Evolutionary conservation across 2,888 invertebrate species (phyloP), one percentile per base, ranked within the genome.

Genomic region (Chrysotoxum bicinctum): DNA sequence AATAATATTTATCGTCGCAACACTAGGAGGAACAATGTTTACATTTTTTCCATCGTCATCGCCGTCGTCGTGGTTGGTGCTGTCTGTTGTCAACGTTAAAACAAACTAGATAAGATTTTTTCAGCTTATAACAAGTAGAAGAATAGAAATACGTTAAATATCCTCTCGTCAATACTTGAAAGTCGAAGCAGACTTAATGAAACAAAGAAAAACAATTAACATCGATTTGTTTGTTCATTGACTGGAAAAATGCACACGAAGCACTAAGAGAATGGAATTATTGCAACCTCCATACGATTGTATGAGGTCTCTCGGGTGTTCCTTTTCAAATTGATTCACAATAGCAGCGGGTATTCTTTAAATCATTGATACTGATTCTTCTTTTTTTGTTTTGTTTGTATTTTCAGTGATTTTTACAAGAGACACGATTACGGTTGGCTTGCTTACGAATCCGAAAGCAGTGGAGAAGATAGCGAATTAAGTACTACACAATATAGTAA

Each of bases 361-460:
- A 80, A 48, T 66, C 7, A 35, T 48, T 66, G 50, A 50, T 35
- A 45, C 30, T 43, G 9, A 80, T 54, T 50, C 26, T 40, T 56
- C 23, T 32, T n/a, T 50, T 69, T 32, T 32, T 16, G 14, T 37
- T 35, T 37, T 37, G 14, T 48, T 10, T 69, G 0, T 50, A 56
- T 76, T 85, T 85, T 21, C 76, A 85, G 85, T 40, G 56, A 81
- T 73, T 73, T 69, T 48, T 74, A 54, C 19, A 37, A 50, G 12
- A 40, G 9, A 40, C 5, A 56, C 72, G 77, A 85, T 73, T 69
- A 58, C 81, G 85, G 81, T 69, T 85, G 85, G 85, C 30, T 58
- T 32, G 19, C 32, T 26, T 81, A 73, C 69, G 30, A 30, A 69
- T 73, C 81, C 19, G 60, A 35, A 19, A 78, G 54, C 9, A 81